phyloP scores from a whole-genome alignment of 2,797 vertebrate species.

The Glossophaga mutica region DNA sequence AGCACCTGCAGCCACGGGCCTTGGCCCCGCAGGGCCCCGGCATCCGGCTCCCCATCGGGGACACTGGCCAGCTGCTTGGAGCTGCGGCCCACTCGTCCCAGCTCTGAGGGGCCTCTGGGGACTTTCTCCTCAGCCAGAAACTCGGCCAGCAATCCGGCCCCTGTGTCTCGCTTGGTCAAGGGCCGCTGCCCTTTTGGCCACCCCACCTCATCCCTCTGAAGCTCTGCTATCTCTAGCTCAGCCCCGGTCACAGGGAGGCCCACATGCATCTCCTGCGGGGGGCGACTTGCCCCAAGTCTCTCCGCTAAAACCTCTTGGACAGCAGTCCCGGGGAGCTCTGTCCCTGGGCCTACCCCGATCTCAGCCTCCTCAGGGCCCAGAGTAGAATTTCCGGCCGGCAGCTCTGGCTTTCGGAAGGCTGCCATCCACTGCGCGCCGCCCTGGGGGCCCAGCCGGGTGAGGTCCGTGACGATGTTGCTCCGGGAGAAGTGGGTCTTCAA shows the following conservation, averaged over 20 bases:
- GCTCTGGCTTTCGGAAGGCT: neutral
- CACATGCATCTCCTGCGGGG: slow-evolving; percentile 70
- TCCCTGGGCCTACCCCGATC: neutral
- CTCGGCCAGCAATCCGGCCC: slow-evolving; percentile 38
- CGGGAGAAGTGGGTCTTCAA: slow-evolving; percentile 86
- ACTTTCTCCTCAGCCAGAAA: slow-evolving; percentile 9
- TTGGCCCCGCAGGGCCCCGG: neutral
- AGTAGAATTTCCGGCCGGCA: neutral
- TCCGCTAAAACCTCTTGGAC: neutral
- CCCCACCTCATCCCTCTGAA: neutral
- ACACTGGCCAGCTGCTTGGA: slow-evolving; percentile 58
- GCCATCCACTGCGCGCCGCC: neutral
- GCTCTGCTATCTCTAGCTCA: slow-evolving; percentile 50
- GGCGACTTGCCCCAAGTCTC: neutral
- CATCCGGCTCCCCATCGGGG: slow-evolving; percentile 56
- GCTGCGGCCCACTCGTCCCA: slow-evolving; percentile 79
- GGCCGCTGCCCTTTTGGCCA: slow-evolving; percentile 4
- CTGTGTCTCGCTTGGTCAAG: slow-evolving; percentile 74
- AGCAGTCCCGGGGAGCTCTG: accelerated
- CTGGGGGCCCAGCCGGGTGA: slow-evolving; percentile 65
- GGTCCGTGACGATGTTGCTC: slow-evolving; percentile 79
- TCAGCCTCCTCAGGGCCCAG: slow-evolving; percentile 27
- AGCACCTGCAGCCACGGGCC: slow-evolving; percentile 87
- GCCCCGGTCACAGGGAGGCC: neutral
- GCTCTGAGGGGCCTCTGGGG: slow-evolving; percentile 51